Percentiles rank a stretch among this genome's conserved stretches.
Conservation (phyloP, 2,113 vertebrate genomes). For the Hiodon alosoides region DNA sequence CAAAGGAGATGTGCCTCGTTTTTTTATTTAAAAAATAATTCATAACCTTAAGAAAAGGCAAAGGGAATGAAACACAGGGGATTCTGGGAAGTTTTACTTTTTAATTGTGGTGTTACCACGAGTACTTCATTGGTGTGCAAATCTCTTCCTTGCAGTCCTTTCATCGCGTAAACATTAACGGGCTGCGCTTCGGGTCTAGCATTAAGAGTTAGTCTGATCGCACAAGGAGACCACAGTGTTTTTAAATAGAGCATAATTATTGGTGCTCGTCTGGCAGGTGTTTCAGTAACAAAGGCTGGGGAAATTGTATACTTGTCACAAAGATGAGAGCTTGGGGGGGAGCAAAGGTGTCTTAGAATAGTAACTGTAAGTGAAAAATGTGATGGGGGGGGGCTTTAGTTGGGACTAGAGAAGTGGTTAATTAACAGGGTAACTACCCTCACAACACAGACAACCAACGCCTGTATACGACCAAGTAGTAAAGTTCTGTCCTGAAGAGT, state of each 20-base stretch:
- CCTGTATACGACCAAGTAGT: too few relatives aligned
- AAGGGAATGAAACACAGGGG: background rate
- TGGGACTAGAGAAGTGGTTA: too few relatives aligned
- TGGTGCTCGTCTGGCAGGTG: conserved; percentile 5
- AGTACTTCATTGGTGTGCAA: background rate
- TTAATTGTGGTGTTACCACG: background rate
- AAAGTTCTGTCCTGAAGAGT: too few relatives aligned
- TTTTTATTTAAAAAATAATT: background rate
- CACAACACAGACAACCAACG: too few relatives aligned
- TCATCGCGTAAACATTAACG: conserved; percentile 8
- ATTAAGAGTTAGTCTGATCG: conserved; percentile 3
- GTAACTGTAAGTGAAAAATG: too few relatives aligned
- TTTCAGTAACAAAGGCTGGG: conserved; percentile 9
- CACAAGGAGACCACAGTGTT: background rate
- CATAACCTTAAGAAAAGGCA: background rate
- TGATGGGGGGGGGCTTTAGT: too few relatives aligned
- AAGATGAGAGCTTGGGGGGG: too few relatives aligned
- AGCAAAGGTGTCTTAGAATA: too few relatives aligned
- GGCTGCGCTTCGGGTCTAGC: conserved; percentile 1
- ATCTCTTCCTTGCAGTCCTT: conserved; percentile 1
- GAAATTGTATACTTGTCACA: conserved; percentile 1
- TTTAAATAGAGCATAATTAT: conserved; percentile 6
- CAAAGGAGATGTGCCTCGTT: too few relatives aligned
- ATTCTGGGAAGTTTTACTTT: background rate
- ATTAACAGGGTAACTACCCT: too few relatives aligned